Percentiles rank a stretch among this genome's conserved stretches.
Conservation (phyloP, 1,140 invertebrate genomes). For the Euglossa dilemma region DNA sequence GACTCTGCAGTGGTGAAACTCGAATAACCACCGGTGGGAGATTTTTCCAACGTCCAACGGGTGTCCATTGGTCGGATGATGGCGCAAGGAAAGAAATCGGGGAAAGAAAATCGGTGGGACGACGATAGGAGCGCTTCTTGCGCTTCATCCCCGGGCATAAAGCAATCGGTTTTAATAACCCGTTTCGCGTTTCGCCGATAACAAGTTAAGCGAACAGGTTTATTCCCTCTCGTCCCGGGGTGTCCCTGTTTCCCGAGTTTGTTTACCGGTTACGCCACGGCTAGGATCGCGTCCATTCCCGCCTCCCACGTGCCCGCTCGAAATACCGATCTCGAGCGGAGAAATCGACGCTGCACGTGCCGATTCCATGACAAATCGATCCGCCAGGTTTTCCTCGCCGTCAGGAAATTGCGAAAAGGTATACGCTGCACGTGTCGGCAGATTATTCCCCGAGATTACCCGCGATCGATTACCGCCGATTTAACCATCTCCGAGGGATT, state of each 20-base stretch:
- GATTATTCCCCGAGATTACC: not conserved
- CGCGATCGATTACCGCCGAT: not conserved
- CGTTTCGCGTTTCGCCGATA: conserved; percentile 54
- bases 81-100: no score
- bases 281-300: conserved; percentile 42
- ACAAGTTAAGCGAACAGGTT: conserved; percentile 57
- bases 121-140: conserved; percentile 19
- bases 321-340: conserved; percentile 21
- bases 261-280: conserved; percentile 61
- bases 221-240: conserved; percentile 17
- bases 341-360: conserved; percentile 35
- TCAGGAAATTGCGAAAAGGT: conserved; percentile 1
- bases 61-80: no score
- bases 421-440: no score
- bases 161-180: conserved; percentile 55
- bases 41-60: no score
- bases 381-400: not conserved
- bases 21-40: no score
- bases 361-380: conserved; percentile 45
- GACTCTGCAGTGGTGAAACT: no score
- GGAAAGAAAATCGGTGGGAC: conserved; percentile 3
- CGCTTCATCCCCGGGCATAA: not conserved
- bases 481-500: not conserved
- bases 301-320: conserved; percentile 59
- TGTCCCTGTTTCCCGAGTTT: conserved; percentile 56